Percentiles rank a stretch among this genome's conserved stretches.
These are phyloP conservation scores for Callocephalon fimbriatum DNA, from an alignment of 2,113 vertebrate species.

Conservation along the genomic window DNA sequence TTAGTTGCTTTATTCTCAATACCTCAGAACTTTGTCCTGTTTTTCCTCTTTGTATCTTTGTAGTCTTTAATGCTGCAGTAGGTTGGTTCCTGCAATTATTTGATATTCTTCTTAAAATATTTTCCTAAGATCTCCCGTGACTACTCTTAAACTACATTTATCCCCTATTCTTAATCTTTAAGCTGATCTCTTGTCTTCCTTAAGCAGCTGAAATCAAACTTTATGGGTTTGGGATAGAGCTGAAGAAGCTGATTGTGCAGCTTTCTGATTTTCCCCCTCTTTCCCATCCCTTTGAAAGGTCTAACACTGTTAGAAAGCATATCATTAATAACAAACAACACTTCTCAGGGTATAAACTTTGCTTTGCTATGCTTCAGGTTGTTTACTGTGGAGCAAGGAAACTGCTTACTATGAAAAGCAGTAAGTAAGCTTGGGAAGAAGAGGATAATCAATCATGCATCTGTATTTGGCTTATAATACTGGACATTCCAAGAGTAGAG, in stretches of 20 bases:
- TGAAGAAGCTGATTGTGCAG: neutral
- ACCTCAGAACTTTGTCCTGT: neutral
- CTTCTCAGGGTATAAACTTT: neutral
- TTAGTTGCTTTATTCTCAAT: neutral
- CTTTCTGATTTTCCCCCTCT: neutral
- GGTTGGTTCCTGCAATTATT: neutral
- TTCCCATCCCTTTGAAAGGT: neutral
- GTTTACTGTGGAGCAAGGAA: neutral
- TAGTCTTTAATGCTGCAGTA: neutral
- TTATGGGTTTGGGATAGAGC: neutral
- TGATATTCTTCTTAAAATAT: neutral
- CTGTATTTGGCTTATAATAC: neutral
- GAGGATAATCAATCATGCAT: neutral
- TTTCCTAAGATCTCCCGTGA: neutral
- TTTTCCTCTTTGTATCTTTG: fast-evolving
- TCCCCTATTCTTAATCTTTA: neutral
- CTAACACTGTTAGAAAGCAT: neutral
- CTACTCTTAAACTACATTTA: neutral
- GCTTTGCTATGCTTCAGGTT: neutral
- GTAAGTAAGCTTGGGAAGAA: neutral
- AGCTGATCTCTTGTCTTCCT: neutral
- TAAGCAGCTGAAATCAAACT: neutral
- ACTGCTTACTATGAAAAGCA: neutral
- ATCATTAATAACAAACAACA: neutral
- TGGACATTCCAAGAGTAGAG: neutral